Evolutionary conservation across 2,113 vertebrate genomes (phyloP).

Genomic region (Hemiprocne comata): DNA sequence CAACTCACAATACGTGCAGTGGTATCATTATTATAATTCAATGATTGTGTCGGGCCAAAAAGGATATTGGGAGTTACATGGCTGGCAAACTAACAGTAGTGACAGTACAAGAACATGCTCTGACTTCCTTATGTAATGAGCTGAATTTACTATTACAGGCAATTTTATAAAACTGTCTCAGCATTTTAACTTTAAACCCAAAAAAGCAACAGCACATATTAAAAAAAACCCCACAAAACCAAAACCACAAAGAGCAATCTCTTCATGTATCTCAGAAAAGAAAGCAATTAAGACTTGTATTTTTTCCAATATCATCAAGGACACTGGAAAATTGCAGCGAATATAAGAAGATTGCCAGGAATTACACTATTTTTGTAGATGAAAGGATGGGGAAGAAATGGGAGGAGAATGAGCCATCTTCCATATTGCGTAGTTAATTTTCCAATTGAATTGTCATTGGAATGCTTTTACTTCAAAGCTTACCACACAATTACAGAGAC

Average conservation of each 20-base stretch:
- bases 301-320: slow-evolving; percentile 25
- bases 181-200: neutral
- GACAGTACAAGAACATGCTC: neutral
- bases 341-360: slow-evolving; percentile 57
- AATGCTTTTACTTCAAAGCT: slow-evolving; percentile 16
- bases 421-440: slow-evolving; percentile 1
- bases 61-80: neutral
- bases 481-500: slow-evolving; percentile 3
- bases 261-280: slow-evolving; percentile 7
- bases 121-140: neutral
- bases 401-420: slow-evolving; percentile 12
- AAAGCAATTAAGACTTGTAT: slow-evolving; percentile 41
- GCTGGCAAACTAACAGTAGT: neutral
- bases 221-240: neutral
- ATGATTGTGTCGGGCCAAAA: neutral
- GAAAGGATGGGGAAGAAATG: slow-evolving; percentile 27
- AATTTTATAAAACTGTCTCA: neutral
- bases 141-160: neutral
- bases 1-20: accelerated
- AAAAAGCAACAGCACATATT: neutral
- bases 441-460: slow-evolving; percentile 12
- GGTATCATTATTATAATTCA: neutral
- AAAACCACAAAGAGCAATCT: neutral
- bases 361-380: slow-evolving; percentile 32
- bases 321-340: slow-evolving; percentile 29